phyloP scores from a whole-genome alignment of 2,113 vertebrate genomes.

The Mesocricetus auratus region DNA sequence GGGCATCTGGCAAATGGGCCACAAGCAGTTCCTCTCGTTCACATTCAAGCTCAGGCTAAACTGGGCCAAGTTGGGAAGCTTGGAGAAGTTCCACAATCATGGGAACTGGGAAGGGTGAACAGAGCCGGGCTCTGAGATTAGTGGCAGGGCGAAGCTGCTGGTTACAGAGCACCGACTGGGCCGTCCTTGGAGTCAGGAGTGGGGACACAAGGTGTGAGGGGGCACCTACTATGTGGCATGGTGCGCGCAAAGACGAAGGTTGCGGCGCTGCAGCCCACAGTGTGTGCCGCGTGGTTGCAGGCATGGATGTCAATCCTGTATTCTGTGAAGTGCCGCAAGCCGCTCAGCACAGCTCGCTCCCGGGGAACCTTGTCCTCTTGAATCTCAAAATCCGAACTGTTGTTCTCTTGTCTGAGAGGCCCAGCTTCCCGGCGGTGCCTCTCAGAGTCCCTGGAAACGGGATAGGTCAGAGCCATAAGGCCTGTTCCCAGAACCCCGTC shows the following conservation, averaged over 20 bases:
- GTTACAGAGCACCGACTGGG: neutral
- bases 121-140: neutral
- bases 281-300: slow-evolving; percentile 90
- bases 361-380: slow-evolving; percentile 89
- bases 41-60: neutral
- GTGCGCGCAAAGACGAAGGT: slow-evolving; percentile 91
- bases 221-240: slow-evolving; percentile 87
- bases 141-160: neutral
- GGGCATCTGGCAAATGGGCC: neutral
- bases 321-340: slow-evolving; percentile 89
- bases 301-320: slow-evolving; percentile 91
- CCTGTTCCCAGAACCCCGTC: neutral
- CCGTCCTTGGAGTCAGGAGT: neutral
- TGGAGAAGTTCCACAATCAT: neutral
- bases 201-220: neutral
- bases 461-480: neutral
- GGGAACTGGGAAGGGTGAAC: neutral
- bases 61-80: neutral
- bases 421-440: slow-evolving; percentile 61
- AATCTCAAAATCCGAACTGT: slow-evolving; percentile 83
- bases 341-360: slow-evolving; percentile 84
- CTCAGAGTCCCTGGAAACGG: slow-evolving; percentile 51
- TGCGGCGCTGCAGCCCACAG: slow-evolving; percentile 89
- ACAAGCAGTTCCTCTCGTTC: neutral
- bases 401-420: slow-evolving; percentile 39